phyloP scores from a whole-genome alignment of 1,140 invertebrate species.

The Helicoverpa zea region DNA sequence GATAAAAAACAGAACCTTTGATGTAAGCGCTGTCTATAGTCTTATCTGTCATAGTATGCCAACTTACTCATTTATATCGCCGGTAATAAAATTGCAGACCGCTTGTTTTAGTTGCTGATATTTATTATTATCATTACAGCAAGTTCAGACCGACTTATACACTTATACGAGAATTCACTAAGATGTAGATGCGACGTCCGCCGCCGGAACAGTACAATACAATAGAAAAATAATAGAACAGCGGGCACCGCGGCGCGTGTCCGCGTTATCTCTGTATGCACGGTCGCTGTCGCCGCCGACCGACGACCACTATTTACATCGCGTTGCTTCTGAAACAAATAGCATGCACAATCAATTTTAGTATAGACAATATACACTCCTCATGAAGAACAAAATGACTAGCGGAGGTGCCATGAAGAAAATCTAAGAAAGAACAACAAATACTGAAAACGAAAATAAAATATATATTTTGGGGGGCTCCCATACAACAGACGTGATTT shows the following conservation, averaged over 20 bases:
- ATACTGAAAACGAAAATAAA: too few species aligned
- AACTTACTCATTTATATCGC: too few species aligned
- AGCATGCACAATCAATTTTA: neutral
- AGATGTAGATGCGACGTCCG: neutral
- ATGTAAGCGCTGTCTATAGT: too few species aligned
- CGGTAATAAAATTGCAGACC: neutral
- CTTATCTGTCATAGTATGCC: too few species aligned
- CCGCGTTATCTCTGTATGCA: neutral
- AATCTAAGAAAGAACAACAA: too few species aligned
- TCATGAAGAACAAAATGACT: too few species aligned
- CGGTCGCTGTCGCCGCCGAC: neutral
- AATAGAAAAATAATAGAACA: slow-evolving; percentile 32
- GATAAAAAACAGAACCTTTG: too few species aligned
- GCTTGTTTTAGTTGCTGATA: slow-evolving; percentile 19
- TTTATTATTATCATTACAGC: slow-evolving; percentile 42
- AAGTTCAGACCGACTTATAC: slow-evolving; percentile 31
- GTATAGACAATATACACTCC: too few species aligned
- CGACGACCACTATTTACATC: slow-evolving; percentile 56
- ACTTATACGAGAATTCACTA: slow-evolving; percentile 18
- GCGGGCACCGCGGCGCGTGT: neutral
- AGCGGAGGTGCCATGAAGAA: too few species aligned
- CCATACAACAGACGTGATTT: too few species aligned
- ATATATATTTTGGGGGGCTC: too few species aligned
- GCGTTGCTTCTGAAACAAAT: slow-evolving; percentile 67
- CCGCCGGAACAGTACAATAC: slow-evolving; percentile 3